These are phyloP conservation scores for Telmatherina bonti DNA, from an alignment of 2,797 vertebrate species.

Conservation along the genomic window DNA sequence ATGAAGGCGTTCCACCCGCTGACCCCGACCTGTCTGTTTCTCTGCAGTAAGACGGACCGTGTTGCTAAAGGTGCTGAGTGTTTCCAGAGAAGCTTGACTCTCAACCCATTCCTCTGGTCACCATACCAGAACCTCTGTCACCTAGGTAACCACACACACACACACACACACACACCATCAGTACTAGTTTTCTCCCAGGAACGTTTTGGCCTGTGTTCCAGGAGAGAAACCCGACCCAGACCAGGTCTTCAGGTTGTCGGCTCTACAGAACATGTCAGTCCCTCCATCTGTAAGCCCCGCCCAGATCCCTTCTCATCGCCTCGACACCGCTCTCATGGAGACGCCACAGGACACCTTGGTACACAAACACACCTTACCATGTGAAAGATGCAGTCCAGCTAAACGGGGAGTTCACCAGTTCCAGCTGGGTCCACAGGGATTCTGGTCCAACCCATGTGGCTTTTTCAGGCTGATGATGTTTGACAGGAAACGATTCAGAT, in stretches of 20 bases:
- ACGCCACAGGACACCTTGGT: constrained; percentile 98
- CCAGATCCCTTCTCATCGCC: constrained; percentile 90
- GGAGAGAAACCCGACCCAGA: constrained; percentile 98
- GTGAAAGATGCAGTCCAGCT: no score
- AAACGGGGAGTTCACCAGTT: no score
- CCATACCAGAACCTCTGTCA: constrained; percentile 98
- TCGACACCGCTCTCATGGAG: constrained; percentile 95
- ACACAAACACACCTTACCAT: constrained; percentile 64
- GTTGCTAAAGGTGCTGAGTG: constrained; percentile 98
- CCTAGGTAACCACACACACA: constrained; percentile 87
- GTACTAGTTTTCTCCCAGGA: background rate
- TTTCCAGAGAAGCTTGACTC: constrained; percentile 98
- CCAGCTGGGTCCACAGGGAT: no score
- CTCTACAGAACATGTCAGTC: constrained; percentile 91
- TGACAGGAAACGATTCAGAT: no score
- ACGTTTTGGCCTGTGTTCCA: constrained; percentile 32
- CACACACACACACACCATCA: no score
- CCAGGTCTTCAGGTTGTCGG: constrained; percentile 96
- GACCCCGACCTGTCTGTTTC: background rate
- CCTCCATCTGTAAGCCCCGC: constrained; percentile 90
- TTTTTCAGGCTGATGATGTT: no score
- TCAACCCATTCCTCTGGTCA: constrained; percentile 99
- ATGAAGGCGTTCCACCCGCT: background rate
- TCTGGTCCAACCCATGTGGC: no score
- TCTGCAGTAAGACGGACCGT: constrained; percentile 94